A percentile compares a stretch with the other conserved stretches of the same genome.
Evolutionary conservation across 92 coral and sea anemone genomes (phyloP).

Genomic region (Heteractis magnifica): DNA sequence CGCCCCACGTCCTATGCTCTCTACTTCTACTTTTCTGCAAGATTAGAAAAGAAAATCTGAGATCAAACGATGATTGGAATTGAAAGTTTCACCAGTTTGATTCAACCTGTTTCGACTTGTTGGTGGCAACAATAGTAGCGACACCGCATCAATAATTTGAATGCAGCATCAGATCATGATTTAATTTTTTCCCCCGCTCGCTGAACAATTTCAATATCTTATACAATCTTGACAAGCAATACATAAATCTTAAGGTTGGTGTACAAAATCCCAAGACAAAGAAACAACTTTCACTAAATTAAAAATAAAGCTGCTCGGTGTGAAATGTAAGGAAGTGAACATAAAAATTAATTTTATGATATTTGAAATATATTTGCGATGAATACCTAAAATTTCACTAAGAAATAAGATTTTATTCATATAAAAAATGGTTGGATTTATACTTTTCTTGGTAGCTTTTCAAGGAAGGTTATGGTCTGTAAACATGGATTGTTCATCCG

Average conservation of each 20-base stretch:
- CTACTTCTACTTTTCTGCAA: neutral
- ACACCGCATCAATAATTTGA: constrained; percentile 33
- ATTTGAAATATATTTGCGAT: neutral
- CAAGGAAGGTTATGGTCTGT: constrained; percentile 21
- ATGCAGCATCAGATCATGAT: neutral
- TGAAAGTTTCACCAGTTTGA: constrained; percentile 13
- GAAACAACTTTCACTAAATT: neutral
- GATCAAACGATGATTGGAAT: neutral
- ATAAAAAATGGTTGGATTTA: neutral
- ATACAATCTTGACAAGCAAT: neutral
- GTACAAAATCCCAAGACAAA: too few species aligned
- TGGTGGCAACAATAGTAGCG: constrained; percentile 25
- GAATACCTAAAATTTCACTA: neutral
- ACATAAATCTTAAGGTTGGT: neutral
- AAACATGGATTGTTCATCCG: constrained; percentile 28
- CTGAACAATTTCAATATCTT: neutral
- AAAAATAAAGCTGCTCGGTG: neutral
- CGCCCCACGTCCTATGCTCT: constrained; percentile 7
- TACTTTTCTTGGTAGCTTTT: neutral
- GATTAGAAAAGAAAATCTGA: neutral
- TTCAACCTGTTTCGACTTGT: constrained; percentile 22
- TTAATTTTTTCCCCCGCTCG: neutral
- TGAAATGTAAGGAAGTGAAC: neutral
- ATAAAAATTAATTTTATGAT: neutral
- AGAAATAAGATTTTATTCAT: neutral